These are phyloP conservation scores for Clivina fossor DNA, from an alignment of 2,888 invertebrate species.

Conservation along the genomic window DNA sequence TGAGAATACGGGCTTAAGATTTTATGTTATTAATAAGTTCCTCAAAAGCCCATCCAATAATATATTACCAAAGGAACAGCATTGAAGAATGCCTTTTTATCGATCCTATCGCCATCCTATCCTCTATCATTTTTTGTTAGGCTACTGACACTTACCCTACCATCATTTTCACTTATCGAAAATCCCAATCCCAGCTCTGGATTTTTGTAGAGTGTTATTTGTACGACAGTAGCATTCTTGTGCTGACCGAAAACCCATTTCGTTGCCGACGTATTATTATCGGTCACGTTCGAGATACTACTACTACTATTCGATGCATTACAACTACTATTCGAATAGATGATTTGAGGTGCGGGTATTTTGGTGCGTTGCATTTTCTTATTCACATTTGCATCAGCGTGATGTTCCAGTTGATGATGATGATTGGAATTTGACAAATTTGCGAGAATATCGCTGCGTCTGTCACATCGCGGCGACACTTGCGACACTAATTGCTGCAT, in stretches of 20 bases:
- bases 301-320: conserved; percentile 36
- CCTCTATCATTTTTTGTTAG: too few relatives aligned
- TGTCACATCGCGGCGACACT: conserved; percentile 3
- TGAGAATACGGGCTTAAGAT: too few relatives aligned
- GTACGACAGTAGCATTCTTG: conserved; percentile 56
- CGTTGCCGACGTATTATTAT: too few relatives aligned
- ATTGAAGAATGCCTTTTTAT: too few relatives aligned
- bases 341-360: conserved; percentile 7
- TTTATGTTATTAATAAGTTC: too few relatives aligned
- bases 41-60: too few relatives aligned
- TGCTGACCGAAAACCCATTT: conserved; percentile 61
- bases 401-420: too few relatives aligned
- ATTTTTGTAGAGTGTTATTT: conserved; percentile 52
- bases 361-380: conserved; percentile 14
- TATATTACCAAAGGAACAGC: too few relatives aligned
- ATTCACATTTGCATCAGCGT: neutral
- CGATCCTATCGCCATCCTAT: too few relatives aligned
- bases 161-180: conserved; percentile 55
- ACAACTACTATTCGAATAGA: neutral
- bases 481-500: neutral
- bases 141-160: conserved; percentile 35
- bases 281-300: too few relatives aligned
- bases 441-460: too few relatives aligned
- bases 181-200: conserved; percentile 62
- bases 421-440: too few relatives aligned